Conservation (phyloP, 1,140 invertebrate genomes). For the Campoletis sonorensis region DNA sequence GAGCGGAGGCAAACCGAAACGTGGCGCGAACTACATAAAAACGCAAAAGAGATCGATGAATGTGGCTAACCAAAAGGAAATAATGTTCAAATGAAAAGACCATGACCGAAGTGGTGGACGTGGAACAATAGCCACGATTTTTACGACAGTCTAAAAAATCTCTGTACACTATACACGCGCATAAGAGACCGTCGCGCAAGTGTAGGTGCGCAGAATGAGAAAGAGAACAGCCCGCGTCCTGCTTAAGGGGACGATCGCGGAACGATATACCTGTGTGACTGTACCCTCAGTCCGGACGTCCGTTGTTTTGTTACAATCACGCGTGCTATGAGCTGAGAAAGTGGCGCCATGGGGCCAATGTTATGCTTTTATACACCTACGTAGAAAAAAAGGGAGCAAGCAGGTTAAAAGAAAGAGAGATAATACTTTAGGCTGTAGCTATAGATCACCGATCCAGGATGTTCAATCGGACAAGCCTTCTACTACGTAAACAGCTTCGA, state of each 20-base stretch:
- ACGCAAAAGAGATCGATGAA: constrained; percentile 41
- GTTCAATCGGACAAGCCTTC: constrained; percentile 58
- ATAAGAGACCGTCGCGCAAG: background rate
- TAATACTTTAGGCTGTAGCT: constrained; percentile 9
- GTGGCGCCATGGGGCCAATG: constrained; percentile 36
- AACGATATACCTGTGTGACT: constrained; percentile 76
- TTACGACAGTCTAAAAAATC: constrained; percentile 17
- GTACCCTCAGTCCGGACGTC: constrained; percentile 72
- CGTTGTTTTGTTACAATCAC: constrained; percentile 76
- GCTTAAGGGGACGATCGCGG: constrained; percentile 56
- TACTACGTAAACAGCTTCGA: constrained; percentile 46
- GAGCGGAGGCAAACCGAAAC: constrained; percentile 38
- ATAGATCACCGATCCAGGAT: constrained; percentile 65
- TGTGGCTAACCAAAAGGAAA: constrained; percentile 38
- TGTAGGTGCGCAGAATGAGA: background rate
- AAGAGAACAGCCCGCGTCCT: constrained; percentile 44
- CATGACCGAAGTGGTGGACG: background rate
- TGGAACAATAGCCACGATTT: constrained; percentile 20
- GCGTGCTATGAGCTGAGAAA: constrained; percentile 59
- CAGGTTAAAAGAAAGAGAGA: background rate
- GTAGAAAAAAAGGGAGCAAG: background rate
- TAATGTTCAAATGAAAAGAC: background rate
- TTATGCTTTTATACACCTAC: background rate
- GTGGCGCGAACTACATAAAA: constrained; percentile 20
- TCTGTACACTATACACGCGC: constrained; percentile 2